phyloP scores from a whole-genome alignment of 2,888 invertebrate genomes.

The Caradrina kadenii region DNA sequence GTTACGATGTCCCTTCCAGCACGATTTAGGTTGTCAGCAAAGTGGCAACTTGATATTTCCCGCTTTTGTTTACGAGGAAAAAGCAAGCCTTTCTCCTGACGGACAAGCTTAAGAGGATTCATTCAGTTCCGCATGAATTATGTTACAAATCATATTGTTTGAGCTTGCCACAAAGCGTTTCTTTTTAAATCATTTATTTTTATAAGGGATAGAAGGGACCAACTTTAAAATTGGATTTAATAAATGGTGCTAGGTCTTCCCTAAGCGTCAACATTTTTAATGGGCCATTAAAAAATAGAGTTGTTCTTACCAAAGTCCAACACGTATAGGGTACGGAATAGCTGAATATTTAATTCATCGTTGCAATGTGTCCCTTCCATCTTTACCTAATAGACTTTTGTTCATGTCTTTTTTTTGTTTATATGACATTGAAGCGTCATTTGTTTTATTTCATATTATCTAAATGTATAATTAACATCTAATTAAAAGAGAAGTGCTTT shows the following conservation, averaged over 20 bases:
- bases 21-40: neutral
- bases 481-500: neutral
- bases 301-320: no score
- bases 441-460: neutral
- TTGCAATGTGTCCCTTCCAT: no score
- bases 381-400: neutral
- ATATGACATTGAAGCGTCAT: neutral
- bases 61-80: conserved; percentile 34
- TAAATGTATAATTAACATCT: neutral
- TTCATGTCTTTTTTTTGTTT: neutral
- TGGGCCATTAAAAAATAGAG: no score
- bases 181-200: neutral
- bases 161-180: conserved; percentile 4
- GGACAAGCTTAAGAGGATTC: conserved; percentile 37
- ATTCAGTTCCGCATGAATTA: conserved; percentile 32
- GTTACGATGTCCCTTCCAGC: no score
- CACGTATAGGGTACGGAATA: no score
- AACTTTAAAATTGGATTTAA: no score
- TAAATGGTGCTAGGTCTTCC: no score
- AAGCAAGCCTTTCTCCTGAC: neutral
- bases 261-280: no score
- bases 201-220: no score
- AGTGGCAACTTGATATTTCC: neutral
- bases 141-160: conserved; percentile 42
- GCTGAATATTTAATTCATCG: no score